phyloP scores from a whole-genome alignment of 2,797 vertebrate species.

The Nannoperca australis region DNA sequence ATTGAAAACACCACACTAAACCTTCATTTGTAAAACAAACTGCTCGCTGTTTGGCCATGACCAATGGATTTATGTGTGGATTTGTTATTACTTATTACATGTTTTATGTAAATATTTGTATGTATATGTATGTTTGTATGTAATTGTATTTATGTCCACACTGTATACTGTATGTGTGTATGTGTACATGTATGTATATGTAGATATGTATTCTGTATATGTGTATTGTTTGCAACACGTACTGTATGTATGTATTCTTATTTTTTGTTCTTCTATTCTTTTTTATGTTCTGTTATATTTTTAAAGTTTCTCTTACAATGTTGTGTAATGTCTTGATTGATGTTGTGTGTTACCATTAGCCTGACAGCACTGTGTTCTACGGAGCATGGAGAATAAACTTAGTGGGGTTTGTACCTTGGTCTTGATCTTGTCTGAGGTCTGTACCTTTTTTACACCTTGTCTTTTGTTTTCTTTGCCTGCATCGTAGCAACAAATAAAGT shows the following conservation, averaged over 20 bases:
- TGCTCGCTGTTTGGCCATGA: neutral
- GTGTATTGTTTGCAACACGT: neutral
- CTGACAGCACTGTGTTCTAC: neutral
- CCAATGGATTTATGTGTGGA: neutral
- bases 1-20: neutral
- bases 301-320: neutral
- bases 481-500: conserved; percentile 28
- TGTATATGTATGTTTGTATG: neutral
- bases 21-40: neutral
- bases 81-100: neutral
- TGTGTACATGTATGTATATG: conserved; percentile 3
- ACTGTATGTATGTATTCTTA: neutral
- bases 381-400: conserved; percentile 11
- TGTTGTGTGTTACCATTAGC: conserved; percentile 2
- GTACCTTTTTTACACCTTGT: neutral
- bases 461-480: neutral
- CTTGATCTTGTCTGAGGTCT: neutral
- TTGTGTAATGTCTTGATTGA: conserved; percentile 1
- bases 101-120: conserved; percentile 4
- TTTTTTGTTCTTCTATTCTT: neutral
- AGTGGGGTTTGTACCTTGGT: neutral
- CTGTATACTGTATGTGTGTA: neutral
- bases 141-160: neutral
- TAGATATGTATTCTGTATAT: neutral
- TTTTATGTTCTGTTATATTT: neutral